Base-by-base conservation (phyloP, 2,888 invertebrate genomes). In the Caenorhabditis sp. region DNA sequence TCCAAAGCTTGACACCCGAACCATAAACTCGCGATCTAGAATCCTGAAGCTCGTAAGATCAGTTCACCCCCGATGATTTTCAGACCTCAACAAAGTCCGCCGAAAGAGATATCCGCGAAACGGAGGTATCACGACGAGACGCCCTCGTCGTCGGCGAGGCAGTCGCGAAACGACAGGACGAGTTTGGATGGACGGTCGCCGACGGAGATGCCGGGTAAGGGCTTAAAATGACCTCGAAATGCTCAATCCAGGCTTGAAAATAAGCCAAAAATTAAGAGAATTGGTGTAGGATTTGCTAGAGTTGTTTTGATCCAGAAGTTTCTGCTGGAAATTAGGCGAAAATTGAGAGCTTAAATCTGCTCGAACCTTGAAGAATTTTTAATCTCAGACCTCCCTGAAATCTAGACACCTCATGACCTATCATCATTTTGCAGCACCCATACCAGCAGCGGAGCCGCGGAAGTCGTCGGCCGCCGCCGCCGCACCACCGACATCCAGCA, bases 161-260 rank as follows among this genome's bases (percentile, higher is more conserved):
- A 49, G 35, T 74, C 74, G n/a, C 41, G 74, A 22, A 74, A 41
- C 26, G 74, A 74, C 22, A 24, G 74, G 16, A 44, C 44, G 19
- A 74, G 74, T 54, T 54, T 44, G n/a, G 74, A 74, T 31, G 74
- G 64, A 28, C 10, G 44, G 14, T 49, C 74, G 7, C 61, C 74
- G 3, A n/a, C 16, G 4, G 63, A 26, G 6, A 28, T 28, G n/a
- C 44, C 56, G 28, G 47, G 66, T 28, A 51, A 7, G 2, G 28
- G 28, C 6, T 58, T 0, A 5, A 58, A 31, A 31, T 47, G 16
- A 19, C 2, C 19, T 38, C n/a, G 19, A 47, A 19, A n/a, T 47
- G 47, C 5, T n/a, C n/a, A n/a, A n/a, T n/a, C n/a, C n/a, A n/a
- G n/a, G n/a, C n/a, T n/a, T 47, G 6, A 38, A 38, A 38, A 38